phyloP scores from a whole-genome alignment of 2,797 vertebrate species.

The Babyrousa celebensis region DNA sequence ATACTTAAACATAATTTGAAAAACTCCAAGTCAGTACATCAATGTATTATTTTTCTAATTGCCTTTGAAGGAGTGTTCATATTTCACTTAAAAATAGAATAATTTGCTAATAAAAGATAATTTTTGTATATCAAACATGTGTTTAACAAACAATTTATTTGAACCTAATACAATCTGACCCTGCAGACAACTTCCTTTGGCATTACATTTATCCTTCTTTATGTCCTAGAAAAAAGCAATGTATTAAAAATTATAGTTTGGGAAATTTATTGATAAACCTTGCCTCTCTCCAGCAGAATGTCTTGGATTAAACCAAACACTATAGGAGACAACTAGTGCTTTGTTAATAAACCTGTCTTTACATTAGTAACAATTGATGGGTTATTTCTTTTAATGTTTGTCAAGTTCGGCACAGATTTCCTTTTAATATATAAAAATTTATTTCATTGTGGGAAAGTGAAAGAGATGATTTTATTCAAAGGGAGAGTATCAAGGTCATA shows the following conservation, averaged over 20 bases:
- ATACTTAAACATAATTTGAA: not conserved
- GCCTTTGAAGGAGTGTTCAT: not conserved
- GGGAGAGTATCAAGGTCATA: not conserved
- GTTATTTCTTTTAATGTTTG: not conserved
- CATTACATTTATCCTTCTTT: not conserved
- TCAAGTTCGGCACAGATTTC: not conserved
- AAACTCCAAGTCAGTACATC: not conserved
- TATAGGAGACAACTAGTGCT: not conserved
- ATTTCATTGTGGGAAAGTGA: constrained; percentile 2
- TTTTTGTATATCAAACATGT: not conserved
- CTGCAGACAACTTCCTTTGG: not conserved
- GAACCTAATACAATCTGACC: not conserved
- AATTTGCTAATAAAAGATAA: not conserved
- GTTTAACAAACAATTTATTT: not conserved
- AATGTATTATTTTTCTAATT: not conserved
- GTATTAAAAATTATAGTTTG: not conserved
- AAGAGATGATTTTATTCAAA: not conserved
- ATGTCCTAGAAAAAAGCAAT: not conserved
- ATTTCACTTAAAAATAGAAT: not conserved
- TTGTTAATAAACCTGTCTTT: not conserved
- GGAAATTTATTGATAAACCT: not conserved
- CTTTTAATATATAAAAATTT: not conserved
- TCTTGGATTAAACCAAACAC: not conserved
- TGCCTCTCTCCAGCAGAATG: not conserved
- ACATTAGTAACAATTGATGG: not conserved